These are phyloP conservation scores for Trichonephila inaurata DNA, from an alignment of 1,140 invertebrate genomes.

Conservation along the genomic window DNA sequence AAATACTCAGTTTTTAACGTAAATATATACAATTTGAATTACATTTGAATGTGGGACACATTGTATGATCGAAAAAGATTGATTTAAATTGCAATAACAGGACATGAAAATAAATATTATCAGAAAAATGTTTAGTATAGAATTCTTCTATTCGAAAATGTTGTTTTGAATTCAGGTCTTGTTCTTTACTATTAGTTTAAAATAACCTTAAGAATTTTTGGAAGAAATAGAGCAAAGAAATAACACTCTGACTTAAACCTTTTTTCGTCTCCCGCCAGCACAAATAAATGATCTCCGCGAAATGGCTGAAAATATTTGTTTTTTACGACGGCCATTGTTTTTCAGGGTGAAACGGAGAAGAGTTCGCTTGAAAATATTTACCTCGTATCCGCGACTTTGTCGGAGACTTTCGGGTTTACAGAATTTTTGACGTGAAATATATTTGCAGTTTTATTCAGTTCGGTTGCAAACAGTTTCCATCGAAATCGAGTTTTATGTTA, in stretches of 20 bases:
- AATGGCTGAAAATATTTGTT: conserved; percentile 65
- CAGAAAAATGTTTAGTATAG: too few relatives aligned
- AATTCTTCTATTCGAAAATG: too few relatives aligned
- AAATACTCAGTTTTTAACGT: too few relatives aligned
- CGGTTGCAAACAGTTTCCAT: not conserved
- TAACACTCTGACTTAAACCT: not conserved
- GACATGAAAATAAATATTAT: too few relatives aligned
- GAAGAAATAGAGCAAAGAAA: not conserved
- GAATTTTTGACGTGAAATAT: conserved; percentile 48
- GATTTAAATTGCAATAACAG: too few relatives aligned
- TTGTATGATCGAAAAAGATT: too few relatives aligned
- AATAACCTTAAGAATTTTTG: too few relatives aligned
- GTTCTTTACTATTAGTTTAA: too few relatives aligned
- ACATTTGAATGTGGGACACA: too few relatives aligned
- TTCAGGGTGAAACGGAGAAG: conserved; percentile 7
- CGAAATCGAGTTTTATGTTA: conserved; percentile 8
- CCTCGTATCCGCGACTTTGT: conserved; percentile 51
- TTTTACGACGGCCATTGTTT: conserved; percentile 70
- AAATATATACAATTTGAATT: too few relatives aligned
- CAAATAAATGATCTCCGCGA: conserved; percentile 35
- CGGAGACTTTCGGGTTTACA: conserved; percentile 42
- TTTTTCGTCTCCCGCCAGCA: not conserved
- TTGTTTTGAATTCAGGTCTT: too few relatives aligned
- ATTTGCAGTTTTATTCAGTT: conserved; percentile 43
- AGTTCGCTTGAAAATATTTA: conserved; percentile 54